These are phyloP conservation scores for Habropoda laboriosa DNA, from an alignment of 1,140 invertebrate species.

Conservation along the genomic window DNA sequence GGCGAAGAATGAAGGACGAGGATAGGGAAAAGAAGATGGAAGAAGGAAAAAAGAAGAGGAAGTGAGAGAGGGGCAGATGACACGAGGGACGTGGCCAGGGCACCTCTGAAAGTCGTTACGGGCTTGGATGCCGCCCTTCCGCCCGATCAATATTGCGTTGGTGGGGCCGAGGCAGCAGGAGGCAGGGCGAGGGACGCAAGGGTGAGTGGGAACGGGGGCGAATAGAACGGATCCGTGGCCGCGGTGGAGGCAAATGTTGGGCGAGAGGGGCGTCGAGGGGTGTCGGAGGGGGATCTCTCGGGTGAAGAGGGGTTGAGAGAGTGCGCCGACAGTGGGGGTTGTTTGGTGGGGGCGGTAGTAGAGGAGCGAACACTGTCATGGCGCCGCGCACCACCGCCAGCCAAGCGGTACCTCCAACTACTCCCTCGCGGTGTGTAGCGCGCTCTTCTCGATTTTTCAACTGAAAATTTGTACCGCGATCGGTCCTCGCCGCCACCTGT, in stretches of 20 bases:
- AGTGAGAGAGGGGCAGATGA: conserved; percentile 15
- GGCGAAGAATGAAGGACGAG: not conserved
- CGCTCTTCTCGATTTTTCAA: conserved; percentile 23
- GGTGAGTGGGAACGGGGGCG: conserved; percentile 36
- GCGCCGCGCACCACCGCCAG: conserved; percentile 77
- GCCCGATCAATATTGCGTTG: conserved; percentile 81
- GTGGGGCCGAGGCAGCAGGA: conserved; percentile 73
- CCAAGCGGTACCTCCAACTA: conserved; percentile 59
- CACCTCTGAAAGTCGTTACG: conserved; percentile 65
- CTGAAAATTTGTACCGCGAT: conserved; percentile 10
- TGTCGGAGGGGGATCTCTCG: conserved; percentile 41
- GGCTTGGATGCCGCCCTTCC: conserved; percentile 79
- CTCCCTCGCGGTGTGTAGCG: conserved; percentile 54
- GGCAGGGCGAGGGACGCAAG: conserved; percentile 37
- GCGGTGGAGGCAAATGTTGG: conserved; percentile 61
- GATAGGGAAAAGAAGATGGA: conserved; percentile 9
- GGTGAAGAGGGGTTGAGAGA: conserved; percentile 60
- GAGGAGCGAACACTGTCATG: conserved; percentile 77
- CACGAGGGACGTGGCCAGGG: conserved; percentile 56
- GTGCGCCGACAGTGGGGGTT: conserved; percentile 50
- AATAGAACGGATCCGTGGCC: conserved; percentile 26
- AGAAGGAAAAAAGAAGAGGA: conserved; percentile 4
- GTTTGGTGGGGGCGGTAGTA: conserved; percentile 64
- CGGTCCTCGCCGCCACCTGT: conserved; percentile 14
- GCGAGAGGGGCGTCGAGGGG: conserved; percentile 45